These are phyloP conservation scores for Sarcophilus harrisii DNA, from an alignment of 2,797 vertebrate species.

Conservation along the genomic window DNA sequence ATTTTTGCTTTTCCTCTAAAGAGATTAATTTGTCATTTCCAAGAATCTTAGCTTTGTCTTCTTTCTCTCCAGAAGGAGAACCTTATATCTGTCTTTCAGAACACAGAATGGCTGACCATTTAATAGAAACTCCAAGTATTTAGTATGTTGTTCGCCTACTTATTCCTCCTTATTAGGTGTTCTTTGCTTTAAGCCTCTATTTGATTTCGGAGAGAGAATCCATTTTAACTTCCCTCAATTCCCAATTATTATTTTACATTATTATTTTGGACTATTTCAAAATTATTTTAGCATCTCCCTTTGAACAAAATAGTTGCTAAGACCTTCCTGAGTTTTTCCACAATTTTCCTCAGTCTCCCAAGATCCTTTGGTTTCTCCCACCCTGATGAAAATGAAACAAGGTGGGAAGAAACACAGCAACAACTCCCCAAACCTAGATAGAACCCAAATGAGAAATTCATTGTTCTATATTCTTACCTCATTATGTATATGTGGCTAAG, in stretches of 20 bases:
- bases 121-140: not conserved
- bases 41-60: not conserved
- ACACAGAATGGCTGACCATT: no score
- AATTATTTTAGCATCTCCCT: not conserved
- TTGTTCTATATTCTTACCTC: not conserved
- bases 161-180: not conserved
- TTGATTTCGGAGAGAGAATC: not conserved
- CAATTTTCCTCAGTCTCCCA: not conserved
- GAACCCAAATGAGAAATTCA: not conserved
- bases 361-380: not conserved
- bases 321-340: not conserved
- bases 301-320: not conserved
- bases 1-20: not conserved
- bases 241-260: not conserved
- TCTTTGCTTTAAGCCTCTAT: not conserved
- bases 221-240: not conserved
- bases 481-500: not conserved
- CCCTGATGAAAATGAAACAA: not conserved
- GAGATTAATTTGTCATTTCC: not conserved
- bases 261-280: not conserved
- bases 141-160: not conserved
- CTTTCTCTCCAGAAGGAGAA: not conserved
- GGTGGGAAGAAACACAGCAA: not conserved
- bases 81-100: no score
- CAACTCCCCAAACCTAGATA: not conserved